These are phyloP conservation scores for Seira sanloemensis DNA, from an alignment of 2,888 invertebrate species.

Conservation along the genomic window DNA sequence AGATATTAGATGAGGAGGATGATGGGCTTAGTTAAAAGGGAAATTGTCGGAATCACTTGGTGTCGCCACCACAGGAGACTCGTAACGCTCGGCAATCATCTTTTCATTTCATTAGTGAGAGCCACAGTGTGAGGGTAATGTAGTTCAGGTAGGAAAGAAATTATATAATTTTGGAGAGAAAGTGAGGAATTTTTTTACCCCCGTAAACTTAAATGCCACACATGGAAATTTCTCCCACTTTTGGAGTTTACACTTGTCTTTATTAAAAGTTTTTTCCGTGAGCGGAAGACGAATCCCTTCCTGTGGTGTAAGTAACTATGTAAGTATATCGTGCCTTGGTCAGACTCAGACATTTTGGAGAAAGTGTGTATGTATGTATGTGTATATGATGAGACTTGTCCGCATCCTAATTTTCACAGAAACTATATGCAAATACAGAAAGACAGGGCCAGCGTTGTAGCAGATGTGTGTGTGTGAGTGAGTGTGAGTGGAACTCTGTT, in stretches of 20 bases:
- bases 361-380: too few species aligned
- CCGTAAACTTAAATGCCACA: slow-evolving; percentile 12
- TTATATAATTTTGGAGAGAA: too few species aligned
- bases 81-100: slow-evolving; percentile 49
- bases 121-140: not conserved
- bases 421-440: not conserved
- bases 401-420: too few species aligned
- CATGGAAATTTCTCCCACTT: slow-evolving; percentile 21
- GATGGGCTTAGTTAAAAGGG: slow-evolving; percentile 34
- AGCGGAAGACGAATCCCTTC: not conserved
- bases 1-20: slow-evolving; percentile 29
- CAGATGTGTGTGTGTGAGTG: slow-evolving; percentile 42
- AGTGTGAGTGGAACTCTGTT: slow-evolving; percentile 15
- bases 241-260: not conserved
- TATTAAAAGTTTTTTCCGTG: slow-evolving; percentile 7
- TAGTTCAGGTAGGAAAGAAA: slow-evolving; percentile 15
- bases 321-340: too few species aligned
- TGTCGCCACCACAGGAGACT: slow-evolving; percentile 47
- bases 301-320: too few species aligned
- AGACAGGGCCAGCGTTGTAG: not conserved
- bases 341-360: too few species aligned
- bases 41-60: slow-evolving; percentile 52
- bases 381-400: too few species aligned
- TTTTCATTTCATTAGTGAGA: slow-evolving; percentile 48
- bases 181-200: not conserved